Base-by-base conservation (phyloP, 2,888 invertebrate species). In the Rhaphigaster nebulosa region DNA sequence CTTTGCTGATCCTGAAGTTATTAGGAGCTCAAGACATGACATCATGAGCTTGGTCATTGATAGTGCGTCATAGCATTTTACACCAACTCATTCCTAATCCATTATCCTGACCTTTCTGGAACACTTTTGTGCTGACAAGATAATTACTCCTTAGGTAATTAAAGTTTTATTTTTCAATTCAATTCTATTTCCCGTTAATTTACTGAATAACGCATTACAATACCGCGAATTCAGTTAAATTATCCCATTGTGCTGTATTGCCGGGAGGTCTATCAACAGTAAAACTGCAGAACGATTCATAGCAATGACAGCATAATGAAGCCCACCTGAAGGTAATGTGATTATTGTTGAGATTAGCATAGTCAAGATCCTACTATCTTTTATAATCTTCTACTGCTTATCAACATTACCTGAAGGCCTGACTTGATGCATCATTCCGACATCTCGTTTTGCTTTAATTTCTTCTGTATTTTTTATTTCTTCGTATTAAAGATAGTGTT, bases 1-100 rank as follows among this genome's bases (percentile, higher is more conserved):
- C 34, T 65, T 65, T 34, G 65, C 65, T 20, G 70, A 76, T 38
- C 70, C 38, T 38, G 20, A n/a, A n/a, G n/a, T n/a, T n/a, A n/a
- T n/a, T n/a, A n/a, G 34, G 20, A 6, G 15, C 20, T 8, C 6
- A 38, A 38, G 38, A 38, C 70, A 76, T 38, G 70, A 76, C 70
- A 29, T 76, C 70, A 76, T 76, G 70, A 76, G 70, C 70, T 76
- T 76, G 70, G 70, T 76, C 34, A 76, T 76, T 15, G 70, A 76
- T 76, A 76, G 70, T 76, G 70, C 70, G 70, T 76, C 70, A 76
- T 23, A 76, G 70, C 20, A 6, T 20, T 76, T 76, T 38, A 76
- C 6, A 29, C 29, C 60, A 15, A 65, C 38, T 76, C 70, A 76
- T 76, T 76, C 70, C 38, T 38, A 23, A 38, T 38, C 70, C 70